phyloP scores from a whole-genome alignment of 2,113 vertebrate genomes.

The Dasyurus viverrinus region DNA sequence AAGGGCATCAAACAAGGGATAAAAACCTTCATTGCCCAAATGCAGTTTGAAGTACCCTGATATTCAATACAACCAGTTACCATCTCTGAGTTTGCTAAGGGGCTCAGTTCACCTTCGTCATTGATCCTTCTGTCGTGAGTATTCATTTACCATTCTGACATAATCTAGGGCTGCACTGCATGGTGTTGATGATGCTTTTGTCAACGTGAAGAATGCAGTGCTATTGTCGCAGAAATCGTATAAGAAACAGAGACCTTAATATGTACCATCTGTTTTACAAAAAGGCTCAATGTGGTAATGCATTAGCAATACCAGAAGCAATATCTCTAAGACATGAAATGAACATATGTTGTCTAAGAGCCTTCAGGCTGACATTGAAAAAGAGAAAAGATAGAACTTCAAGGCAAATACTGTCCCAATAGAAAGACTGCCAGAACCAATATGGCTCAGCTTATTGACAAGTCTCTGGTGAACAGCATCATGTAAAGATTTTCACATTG shows the following conservation, averaged over 20 bases:
- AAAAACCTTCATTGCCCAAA: background rate
- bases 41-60: slow-evolving; percentile 72
- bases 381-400: slow-evolving; percentile 98
- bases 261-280: slow-evolving; percentile 94
- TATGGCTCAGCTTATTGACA: slow-evolving; percentile 93
- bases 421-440: slow-evolving; percentile 95
- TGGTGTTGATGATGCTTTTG: slow-evolving; percentile 96
- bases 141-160: slow-evolving; percentile 89
- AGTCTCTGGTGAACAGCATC: slow-evolving; percentile 93
- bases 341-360: slow-evolving; percentile 99
- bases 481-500: slow-evolving; percentile 91
- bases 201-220: slow-evolving; percentile 89
- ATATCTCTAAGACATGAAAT: slow-evolving; percentile 95
- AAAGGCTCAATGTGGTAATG: slow-evolving; percentile 89
- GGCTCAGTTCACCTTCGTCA: slow-evolving; percentile 90
- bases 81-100: slow-evolving; percentile 81
- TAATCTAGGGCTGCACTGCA: slow-evolving; percentile 87
- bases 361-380: slow-evolving; percentile 98
- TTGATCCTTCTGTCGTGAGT: slow-evolving; percentile 87
- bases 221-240: slow-evolving; percentile 90
- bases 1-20: slow-evolving; percentile 15
- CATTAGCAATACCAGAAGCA: slow-evolving; percentile 91
- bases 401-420: slow-evolving; percentile 97
- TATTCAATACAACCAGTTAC: slow-evolving; percentile 71
- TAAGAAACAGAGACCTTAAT: slow-evolving; percentile 91